Evolutionary conservation across 2,888 invertebrate species (phyloP), one percentile per base, ranked within the genome.

Genomic region (Xestia rhomboidea): DNA sequence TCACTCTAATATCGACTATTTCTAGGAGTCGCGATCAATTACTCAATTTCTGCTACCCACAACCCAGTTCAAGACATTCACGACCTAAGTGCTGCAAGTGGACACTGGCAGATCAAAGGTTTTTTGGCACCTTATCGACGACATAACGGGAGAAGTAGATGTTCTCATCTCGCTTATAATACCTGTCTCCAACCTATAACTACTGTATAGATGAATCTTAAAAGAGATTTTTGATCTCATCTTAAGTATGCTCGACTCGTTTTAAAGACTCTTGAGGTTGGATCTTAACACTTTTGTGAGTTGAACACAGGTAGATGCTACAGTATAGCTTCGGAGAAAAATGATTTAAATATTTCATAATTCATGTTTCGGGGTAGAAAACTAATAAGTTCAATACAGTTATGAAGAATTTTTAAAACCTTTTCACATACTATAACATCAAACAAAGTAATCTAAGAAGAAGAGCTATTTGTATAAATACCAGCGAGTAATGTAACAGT

Each of bases 251-350:
- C 73, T 78, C 18, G 21, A 66, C 8, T 57, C 30, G 15, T 41
- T 73, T 54, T 60, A 54, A 72, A 79, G 24, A n/a, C 49, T 44
- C 73, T 57, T 41, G 64, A 79, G 34, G 15, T 21, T 66, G 38
- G 1, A 21, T 57, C 10, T 78, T 78, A 7, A 57, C 1, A 38
- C 24, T 8, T 11, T 38, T 51, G 27, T n/a, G 44, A 64, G 71
- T 30, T 30, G 18, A 24, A 46, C 44, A 77, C 27, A 6, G 8
- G 27, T 13, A 13, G 27, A 15, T 30, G 3, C 30, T 63, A 74
- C 5, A 38, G 15, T 18, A 8, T 18, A 8, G 30, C 27, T 30
- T 0, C 8, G 30, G 7, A 60, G 27, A 7, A n/a, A n/a, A 51
- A 51, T 51, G n/a, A 13, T 54, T 1, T n/a, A 11, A 13, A 5